Conservation (phyloP, 2,113 vertebrate genomes). For the Rhombomys opimus region DNA sequence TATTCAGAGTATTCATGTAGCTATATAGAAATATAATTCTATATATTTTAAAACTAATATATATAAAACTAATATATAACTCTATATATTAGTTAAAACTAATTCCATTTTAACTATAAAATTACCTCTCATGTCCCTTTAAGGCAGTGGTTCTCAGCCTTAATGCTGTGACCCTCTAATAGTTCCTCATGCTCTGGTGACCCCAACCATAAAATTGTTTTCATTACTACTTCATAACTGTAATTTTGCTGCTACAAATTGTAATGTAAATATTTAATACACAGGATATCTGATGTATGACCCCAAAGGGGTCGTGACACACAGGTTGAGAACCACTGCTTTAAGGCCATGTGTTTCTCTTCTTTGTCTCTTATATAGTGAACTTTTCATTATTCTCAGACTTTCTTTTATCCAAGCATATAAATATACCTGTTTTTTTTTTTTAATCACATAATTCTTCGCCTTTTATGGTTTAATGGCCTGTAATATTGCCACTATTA, state of each 20-base stretch:
- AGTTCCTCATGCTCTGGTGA: neutral
- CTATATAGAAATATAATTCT: conserved; percentile 47
- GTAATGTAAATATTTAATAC: neutral
- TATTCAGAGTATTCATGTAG: neutral
- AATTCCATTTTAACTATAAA: neutral
- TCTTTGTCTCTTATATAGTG: neutral
- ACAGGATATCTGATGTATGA: neutral
- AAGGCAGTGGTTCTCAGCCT: neutral
- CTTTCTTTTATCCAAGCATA: conserved; percentile 13
- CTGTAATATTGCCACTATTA: neutral
- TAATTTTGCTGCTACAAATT: neutral
- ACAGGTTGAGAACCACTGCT: neutral
- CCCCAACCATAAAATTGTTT: neutral
- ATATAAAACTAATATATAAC: too few species aligned
- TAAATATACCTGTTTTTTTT: conserved; percentile 11
- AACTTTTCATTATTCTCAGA: conserved; percentile 24
- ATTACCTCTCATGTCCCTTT: neutral
- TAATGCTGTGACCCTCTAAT: neutral
- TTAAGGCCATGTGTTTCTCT: neutral
- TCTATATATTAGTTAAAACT: too few species aligned
- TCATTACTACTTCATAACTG: neutral
- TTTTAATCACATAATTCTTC: conserved; percentile 33
- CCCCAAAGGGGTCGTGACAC: too few species aligned
- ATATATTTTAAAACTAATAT: too few species aligned
- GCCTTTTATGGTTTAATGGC: neutral